phyloP scores from a whole-genome alignment of 2,797 vertebrate species.

The Mareca strepera region DNA sequence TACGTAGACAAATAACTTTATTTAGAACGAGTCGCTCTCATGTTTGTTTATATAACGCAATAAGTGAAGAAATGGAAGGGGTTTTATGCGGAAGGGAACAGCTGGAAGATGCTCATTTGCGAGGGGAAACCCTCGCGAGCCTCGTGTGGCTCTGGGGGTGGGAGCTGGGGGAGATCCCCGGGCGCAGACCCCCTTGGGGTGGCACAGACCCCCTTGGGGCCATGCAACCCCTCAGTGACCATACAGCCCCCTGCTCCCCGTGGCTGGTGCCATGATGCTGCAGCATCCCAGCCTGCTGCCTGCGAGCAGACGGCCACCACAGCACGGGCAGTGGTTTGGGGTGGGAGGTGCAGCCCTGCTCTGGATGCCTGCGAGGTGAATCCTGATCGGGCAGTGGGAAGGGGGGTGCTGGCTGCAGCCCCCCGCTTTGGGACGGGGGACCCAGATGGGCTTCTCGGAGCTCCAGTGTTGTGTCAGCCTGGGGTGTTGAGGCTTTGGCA shows the following conservation, averaged over 20 bases:
- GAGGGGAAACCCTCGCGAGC: not conserved
- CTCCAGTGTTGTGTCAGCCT: rapidly evolving
- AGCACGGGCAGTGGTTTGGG: not conserved
- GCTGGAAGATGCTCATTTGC: constrained; percentile 17
- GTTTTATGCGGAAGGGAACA: constrained; percentile 20
- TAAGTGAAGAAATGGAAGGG: constrained; percentile 6
- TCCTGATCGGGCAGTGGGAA: not conserved
- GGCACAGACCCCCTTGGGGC: too few relatives aligned
- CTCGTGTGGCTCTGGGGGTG: not conserved
- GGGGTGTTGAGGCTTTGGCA: not conserved
- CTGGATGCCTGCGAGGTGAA: not conserved
- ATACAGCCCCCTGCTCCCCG: not conserved
- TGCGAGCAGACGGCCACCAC: constrained; percentile 30
- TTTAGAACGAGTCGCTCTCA: constrained; percentile 54
- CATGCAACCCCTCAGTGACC: not conserved
- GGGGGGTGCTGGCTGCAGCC: not conserved
- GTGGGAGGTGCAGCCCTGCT: not conserved
- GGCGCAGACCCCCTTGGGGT: not conserved
- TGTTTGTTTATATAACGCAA: constrained; percentile 65
- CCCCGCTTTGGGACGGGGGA: not conserved
- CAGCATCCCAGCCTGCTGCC: not conserved
- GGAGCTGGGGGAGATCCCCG: not conserved
- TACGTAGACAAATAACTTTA: constrained; percentile 72
- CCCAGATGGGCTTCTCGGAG: not conserved
- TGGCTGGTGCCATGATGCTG: not conserved